A percentile compares a stretch with the other conserved stretches of the same genome.
Evolutionary conservation across 1,140 invertebrate genomes (phyloP).

Genomic region (Drosophila punjabiensis): DNA sequence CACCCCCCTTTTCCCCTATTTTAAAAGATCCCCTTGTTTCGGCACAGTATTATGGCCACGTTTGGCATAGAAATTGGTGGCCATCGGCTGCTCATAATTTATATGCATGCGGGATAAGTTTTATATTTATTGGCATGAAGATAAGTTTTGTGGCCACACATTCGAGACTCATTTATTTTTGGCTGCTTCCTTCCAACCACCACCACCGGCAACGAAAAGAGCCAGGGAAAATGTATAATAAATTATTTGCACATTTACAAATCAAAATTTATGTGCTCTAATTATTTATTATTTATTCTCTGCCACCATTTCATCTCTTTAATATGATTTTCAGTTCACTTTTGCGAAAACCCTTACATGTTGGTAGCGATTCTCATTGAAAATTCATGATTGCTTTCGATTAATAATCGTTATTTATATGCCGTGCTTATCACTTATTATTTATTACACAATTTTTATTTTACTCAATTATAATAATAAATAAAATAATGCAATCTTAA

Average conservation of each 20-base stretch:
- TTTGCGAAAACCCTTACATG: conserved; percentile 14
- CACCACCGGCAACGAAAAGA: conserved; percentile 20
- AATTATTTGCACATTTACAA: conserved; percentile 53
- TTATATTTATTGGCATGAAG: conserved; percentile 60
- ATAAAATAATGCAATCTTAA: not conserved
- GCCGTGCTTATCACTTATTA: not conserved
- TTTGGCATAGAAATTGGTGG: conserved; percentile 36
- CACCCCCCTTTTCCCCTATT: not conserved
- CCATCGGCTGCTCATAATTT: conserved; percentile 60
- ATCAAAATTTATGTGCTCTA: conserved; percentile 64
- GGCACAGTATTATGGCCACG: conserved; percentile 25
- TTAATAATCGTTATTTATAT: conserved; percentile 1
- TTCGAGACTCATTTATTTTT: conserved; percentile 61
- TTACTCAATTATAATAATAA: not conserved
- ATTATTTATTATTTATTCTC: conserved; percentile 53
- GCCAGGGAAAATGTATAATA: conserved; percentile 28
- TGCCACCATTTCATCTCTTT: conserved; percentile 9
- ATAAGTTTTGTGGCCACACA: conserved; percentile 49
- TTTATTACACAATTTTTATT: not conserved
- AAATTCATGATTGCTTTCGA: not conserved
- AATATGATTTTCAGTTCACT: conserved; percentile 1
- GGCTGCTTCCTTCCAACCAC: conserved; percentile 17
- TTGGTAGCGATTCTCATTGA: conserved; percentile 9
- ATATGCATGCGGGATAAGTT: conserved; percentile 60
- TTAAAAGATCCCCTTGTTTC: conserved; percentile 6